Evolutionary conservation across 2,888 invertebrate species (phyloP).

Genomic region (Seira musarum): DNA sequence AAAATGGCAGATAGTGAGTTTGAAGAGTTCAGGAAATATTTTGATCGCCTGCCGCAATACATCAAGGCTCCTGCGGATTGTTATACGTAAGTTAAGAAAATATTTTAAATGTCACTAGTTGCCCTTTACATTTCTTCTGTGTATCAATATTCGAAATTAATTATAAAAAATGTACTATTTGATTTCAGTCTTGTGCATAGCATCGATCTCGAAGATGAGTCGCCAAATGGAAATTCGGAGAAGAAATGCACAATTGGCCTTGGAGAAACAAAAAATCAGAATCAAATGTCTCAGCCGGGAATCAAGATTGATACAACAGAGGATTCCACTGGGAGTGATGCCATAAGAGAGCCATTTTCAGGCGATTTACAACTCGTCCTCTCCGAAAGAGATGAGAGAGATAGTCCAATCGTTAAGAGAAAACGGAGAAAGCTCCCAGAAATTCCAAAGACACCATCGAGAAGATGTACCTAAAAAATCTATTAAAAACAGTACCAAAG

Average conservation of each 20-base stretch:
- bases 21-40: slow-evolving; percentile 91
- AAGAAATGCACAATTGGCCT: slow-evolving; percentile 21
- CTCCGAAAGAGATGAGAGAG: slow-evolving; percentile 63
- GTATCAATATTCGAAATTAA: no score
- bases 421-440: slow-evolving; percentile 89
- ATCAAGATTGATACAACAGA: slow-evolving; percentile 23
- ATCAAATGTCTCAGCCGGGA: slow-evolving; percentile 32
- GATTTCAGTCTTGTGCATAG: slow-evolving; percentile 87
- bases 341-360: slow-evolving; percentile 68
- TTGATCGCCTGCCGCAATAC: slow-evolving; percentile 86
- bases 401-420: slow-evolving; percentile 74
- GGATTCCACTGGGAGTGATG: slow-evolving; percentile 32
- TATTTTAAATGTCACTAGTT: slow-evolving; percentile 20
- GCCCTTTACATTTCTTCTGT: slow-evolving; percentile 15
- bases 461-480: slow-evolving; percentile 53
- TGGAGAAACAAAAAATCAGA: slow-evolving; percentile 20
- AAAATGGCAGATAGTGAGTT: slow-evolving; percentile 94
- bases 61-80: slow-evolving; percentile 85
- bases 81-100: slow-evolving; percentile 86
- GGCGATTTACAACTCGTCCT: slow-evolving; percentile 68
- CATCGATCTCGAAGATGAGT: slow-evolving; percentile 79
- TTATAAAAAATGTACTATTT: no score
- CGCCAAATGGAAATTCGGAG: slow-evolving; percentile 51
- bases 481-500: neutral
- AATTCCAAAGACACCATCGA: slow-evolving; percentile 83